These are phyloP conservation scores for Mobula hypostoma DNA, from an alignment of 2,113 vertebrate species.

Conservation along the genomic window DNA sequence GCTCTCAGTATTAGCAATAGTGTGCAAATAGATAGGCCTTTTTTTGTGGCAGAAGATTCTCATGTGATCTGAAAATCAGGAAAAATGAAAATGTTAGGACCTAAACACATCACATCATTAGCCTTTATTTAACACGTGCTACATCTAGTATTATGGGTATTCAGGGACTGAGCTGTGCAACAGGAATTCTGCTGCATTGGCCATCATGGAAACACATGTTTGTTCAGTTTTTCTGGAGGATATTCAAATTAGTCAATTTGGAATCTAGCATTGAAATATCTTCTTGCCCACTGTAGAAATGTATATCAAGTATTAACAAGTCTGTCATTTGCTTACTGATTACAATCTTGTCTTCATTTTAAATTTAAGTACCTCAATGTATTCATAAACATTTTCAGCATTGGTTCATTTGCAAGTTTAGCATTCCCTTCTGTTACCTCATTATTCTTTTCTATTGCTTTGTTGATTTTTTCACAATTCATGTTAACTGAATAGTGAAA, in stretches of 20 bases:
- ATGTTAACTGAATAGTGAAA: no score
- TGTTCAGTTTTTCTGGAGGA: no score
- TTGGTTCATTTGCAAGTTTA: background rate
- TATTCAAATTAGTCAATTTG: background rate
- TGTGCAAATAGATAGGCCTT: background rate
- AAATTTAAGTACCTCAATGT: background rate
- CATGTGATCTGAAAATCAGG: background rate
- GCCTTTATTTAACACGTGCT: no score
- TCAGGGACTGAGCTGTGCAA: background rate
- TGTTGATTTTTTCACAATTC: background rate
- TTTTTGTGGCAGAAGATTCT: background rate
- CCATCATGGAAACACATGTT: background rate
- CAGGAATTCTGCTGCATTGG: background rate
- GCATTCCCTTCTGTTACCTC: background rate
- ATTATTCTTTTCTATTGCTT: background rate
- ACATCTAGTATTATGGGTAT: background rate
- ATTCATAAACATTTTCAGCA: background rate
- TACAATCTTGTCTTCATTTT: background rate
- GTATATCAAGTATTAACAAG: background rate
- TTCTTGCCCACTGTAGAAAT: background rate
- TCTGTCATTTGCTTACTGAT: background rate
- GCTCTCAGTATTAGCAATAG: no score
- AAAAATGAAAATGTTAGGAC: background rate
- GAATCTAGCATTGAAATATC: background rate
- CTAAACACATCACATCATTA: background rate